Evolutionary conservation across 2,888 invertebrate species (phyloP).

Genomic region (Harpagoxenus sublaevis): DNA sequence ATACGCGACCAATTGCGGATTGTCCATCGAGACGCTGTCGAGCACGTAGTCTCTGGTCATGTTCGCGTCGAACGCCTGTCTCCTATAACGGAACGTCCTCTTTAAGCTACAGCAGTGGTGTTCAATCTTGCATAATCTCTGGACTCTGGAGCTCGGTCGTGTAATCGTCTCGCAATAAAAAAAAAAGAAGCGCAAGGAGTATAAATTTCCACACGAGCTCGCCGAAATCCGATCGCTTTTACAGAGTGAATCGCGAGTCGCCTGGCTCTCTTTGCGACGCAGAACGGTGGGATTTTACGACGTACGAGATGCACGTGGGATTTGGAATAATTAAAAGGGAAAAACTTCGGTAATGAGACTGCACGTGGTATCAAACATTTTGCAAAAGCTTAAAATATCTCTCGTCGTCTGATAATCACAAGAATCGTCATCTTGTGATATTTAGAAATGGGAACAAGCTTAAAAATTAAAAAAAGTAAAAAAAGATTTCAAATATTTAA

Average conservation of each 20-base stretch:
- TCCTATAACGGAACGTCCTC: conserved; percentile 75
- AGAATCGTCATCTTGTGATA: not conserved
- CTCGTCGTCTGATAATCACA: not conserved
- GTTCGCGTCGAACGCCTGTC: conserved; percentile 92
- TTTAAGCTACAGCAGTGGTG: conserved; percentile 60
- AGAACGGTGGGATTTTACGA: not conserved
- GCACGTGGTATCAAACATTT: not conserved
- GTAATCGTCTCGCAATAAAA: conserved; percentile 1
- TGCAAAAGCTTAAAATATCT: not conserved
- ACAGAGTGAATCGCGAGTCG: not conserved
- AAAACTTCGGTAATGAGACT: not conserved
- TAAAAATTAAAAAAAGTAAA: not conserved
- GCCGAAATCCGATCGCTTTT: conserved; percentile 5
- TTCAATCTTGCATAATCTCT: conserved; percentile 19
- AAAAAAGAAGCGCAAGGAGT: not conserved
- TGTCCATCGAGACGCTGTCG: conserved; percentile 91
- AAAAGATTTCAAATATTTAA: not conserved
- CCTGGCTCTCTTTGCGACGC: not conserved
- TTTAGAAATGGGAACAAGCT: not conserved
- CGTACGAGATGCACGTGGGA: not conserved
- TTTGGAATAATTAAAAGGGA: not conserved
- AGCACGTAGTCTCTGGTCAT: conserved; percentile 93
- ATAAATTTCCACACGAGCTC: not conserved
- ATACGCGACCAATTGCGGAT: conserved; percentile 91
- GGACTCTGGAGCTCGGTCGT: not conserved